Evolutionary conservation across 2,113 vertebrate species (phyloP), one percentile per base, ranked within the genome.

Genomic region (Lanius collurio): DNA sequence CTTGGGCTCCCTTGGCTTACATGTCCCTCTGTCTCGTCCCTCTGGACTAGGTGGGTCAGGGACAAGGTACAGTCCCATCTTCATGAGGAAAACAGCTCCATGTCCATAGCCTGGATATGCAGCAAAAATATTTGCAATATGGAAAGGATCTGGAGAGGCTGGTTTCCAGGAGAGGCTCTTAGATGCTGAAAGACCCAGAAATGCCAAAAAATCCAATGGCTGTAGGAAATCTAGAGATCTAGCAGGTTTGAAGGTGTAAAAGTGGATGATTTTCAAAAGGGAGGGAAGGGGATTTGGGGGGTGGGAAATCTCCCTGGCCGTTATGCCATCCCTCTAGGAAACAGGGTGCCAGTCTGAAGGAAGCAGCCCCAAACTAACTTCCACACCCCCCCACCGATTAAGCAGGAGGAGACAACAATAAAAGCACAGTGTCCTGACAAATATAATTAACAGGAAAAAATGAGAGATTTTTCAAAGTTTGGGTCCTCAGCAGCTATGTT

Each of bases 391-490:
- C 6, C n/a, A n/a, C n/a, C 0, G 33, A 55, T 19, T 44, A 78
- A 82, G 56, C 74, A 83, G 57, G 23, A 80, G 42, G 37, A 90
- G 85, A 80, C 59, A 91, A 75, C 79, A 94, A 96, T 26, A 73
- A 93, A 93, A 95, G 22, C 95, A 30, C 76, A 67, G 27, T 87
- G n/a, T 94, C 87, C 92, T 18, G 4, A 76, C 83, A 67, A 90
- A 94, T 89, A 81, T 93, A 96, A 97, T 97, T 96, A 97, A 82
- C 49, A 26, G 44, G 26, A 9, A 10, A 39, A 39, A 22, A 82
- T 33, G 62, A 39, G 42, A 96, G 49, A 88, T 96, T 90, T 96
- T 94, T 97, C 96, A 87, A 77, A 92, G 75, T 95, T 94, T 89
- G 83, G 93, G 83, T 89, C 44, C 86, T 91, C 39, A 55, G 68